A percentile compares a stretch with the other conserved stretches of the same genome.
Evolutionary conservation across 1,140 invertebrate genomes (phyloP).

Genomic region (Chymomyza costata): DNA sequence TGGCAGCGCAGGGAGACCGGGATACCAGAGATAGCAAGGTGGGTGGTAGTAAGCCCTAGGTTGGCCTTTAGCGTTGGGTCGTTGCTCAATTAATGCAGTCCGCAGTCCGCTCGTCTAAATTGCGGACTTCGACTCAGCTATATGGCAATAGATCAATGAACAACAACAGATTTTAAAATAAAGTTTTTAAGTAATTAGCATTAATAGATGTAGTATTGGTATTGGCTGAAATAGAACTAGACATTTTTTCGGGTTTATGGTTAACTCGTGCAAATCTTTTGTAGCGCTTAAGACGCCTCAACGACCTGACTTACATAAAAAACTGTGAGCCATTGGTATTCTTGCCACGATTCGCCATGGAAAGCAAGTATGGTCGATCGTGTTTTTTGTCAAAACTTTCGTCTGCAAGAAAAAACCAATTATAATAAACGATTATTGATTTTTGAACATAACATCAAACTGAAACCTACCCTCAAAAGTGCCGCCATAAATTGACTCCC

Average conservation of each 20-base stretch:
- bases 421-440: conserved; percentile 32
- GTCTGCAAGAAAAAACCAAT: conserved; percentile 78
- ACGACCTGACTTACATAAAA: conserved; percentile 88
- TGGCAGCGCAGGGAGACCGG: too few relatives aligned
- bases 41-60: too few relatives aligned
- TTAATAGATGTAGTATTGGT: conserved; percentile 76
- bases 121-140: conserved; percentile 14
- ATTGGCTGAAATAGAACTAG: conserved; percentile 52
- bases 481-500: conserved; percentile 93
- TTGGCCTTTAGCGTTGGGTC: too few relatives aligned
- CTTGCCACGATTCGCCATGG: conserved; percentile 97
- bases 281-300: conserved; percentile 52
- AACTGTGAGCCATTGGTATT: conserved; percentile 99
- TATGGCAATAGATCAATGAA: conserved; percentile 67
- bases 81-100: too few relatives aligned
- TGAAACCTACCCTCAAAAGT: conserved; percentile 84
- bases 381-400: conserved; percentile 94
- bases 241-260: conserved; percentile 8
- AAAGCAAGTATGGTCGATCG: conserved; percentile 89
- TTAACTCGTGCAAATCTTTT: conserved; percentile 10
- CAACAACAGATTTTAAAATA: conserved; percentile 64
- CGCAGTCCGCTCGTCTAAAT: too few relatives aligned
- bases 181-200: conserved; percentile 80
- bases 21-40: too few relatives aligned
- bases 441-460: conserved; percentile 14